Evolutionary conservation across 2,888 invertebrate species (phyloP), one percentile per base, ranked within the genome.

Genomic region (Dicyrtomina minuta): DNA sequence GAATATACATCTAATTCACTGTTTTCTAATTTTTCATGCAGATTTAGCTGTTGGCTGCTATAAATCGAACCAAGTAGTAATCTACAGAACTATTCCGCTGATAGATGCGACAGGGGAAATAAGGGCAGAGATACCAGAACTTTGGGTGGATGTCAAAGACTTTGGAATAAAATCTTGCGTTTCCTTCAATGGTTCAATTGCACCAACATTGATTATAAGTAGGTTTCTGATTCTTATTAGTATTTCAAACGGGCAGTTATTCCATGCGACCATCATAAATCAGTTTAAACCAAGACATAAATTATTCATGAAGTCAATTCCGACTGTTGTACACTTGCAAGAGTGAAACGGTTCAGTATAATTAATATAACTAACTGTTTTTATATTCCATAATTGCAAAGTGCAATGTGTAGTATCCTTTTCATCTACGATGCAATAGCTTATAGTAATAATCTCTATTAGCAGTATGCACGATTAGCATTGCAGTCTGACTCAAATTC

Each of bases 1-100:
- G n/a, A 27, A 6, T 22, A 26, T 6, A 12, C 33, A 3, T 4
- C 6, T 26, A n/a, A 58, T 8, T 26, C 6, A 33, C 6, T 15
- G 15, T 58, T 58, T 58, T n/a, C n/a, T n/a, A n/a, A n/a, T n/a
- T n/a, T n/a, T n/a, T n/a, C n/a, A n/a, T 62, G 66, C 17, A 87
- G 88, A 88, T 81, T 71, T 88, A 66, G 86, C 86, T 0, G 81
- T 88, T 13, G 89, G 89, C 1, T 85, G 88, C 0, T 84, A 85
- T 69, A 79, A 82, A 17, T 87, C 87, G 1, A 84, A 83, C 20
- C 84, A 85, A 68, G 62, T 62, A 13, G 39, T 62, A 3, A 27
- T 62, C 20, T 62, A 51, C 33, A 24, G 62, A 39, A 62, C 62
- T 13, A 62, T 62, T 51, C 62, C 62, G 2, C 17, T 62, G 15